Evolutionary conservation across 2,797 vertebrate genomes (phyloP), one percentile per base, ranked within the genome.

Genomic region (Xiphorhynchus erythropygius): DNA sequence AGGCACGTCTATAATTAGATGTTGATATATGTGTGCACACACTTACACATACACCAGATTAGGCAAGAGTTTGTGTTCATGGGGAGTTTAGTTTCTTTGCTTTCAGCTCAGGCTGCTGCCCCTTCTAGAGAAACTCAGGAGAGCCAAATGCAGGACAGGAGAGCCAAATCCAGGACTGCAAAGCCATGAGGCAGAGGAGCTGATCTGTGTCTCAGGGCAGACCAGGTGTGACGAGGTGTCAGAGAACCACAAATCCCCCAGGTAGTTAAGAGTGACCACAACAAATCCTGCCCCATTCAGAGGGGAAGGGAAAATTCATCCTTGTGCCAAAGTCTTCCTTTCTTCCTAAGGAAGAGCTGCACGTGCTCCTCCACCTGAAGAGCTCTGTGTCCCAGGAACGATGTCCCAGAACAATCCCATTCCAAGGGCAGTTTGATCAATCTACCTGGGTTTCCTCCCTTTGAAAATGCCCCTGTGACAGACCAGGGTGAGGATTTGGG

Each of bases 171-270:
- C 57, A 30, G 83, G 79, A 8, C 69, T 73, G 76, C 32, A 68
- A 17, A 57, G 15, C 13, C 56, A 35, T 4, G 18, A 10, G 73
- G 85, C 62, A 46, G 32, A 23, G 16, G 85, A 69, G 46, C 59
- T 25, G 88, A 76, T 53, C 76, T 79, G 71, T 44, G n/a, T 76
- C 82, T 42, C 8, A 13, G 0, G 4, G 17, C 7, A 77, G 18
- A 6, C 11, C 68, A 21, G 60, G 18, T 50, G 27, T 3, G 8
- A 30, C 0, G 3, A 52, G 74, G 67, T n/a, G 67, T 19, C 24
- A 73, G 44, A 41, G 33, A 87, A 6, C 78, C 92, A 76, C 95
- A 92, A 80, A 85, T 47, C 86, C 88, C 46, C 67, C 5, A 60
- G 77, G 86, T 17, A 63, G 9, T 21, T 22, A 87, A 25, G 44